phyloP scores from a whole-genome alignment of 2,888 invertebrate genomes.

The Psylliodes chrysocephalus region DNA sequence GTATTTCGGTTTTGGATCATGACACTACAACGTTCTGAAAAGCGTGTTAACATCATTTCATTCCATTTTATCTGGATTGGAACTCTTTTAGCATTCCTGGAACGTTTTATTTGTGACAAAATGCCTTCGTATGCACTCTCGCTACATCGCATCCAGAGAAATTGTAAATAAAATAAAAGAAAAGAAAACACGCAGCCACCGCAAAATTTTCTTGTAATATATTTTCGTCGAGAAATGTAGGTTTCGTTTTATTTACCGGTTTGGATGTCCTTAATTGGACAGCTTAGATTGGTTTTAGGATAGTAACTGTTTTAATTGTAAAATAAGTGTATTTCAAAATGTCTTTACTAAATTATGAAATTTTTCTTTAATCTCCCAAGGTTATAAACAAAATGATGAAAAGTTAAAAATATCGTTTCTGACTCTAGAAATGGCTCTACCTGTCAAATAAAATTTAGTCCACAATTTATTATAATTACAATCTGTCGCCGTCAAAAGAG shows the following conservation, averaged over 20 bases:
- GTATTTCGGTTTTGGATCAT: background rate
- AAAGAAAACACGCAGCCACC: background rate
- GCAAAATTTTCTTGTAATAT: background rate
- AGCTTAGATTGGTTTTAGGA: too few species aligned
- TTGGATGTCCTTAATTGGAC: too few species aligned
- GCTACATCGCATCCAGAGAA: background rate
- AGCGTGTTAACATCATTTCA: slow-evolving; percentile 2
- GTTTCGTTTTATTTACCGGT: background rate
- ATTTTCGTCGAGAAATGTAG: background rate
- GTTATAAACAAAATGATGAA: too few species aligned
- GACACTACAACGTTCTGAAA: background rate
- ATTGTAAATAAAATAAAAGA: background rate
- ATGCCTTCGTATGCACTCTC: slow-evolving; percentile 10
- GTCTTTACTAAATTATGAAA: too few species aligned
- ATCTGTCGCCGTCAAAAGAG: too few species aligned
- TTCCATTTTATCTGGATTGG: slow-evolving; percentile 9
- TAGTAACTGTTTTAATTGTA: too few species aligned
- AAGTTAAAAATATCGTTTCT: too few species aligned
- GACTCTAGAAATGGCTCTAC: too few species aligned
- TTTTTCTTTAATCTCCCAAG: too few species aligned
- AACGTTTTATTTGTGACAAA: slow-evolving; percentile 20
- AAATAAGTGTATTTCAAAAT: too few species aligned
- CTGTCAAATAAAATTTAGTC: too few species aligned
- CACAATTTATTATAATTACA: too few species aligned
- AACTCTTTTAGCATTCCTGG: slow-evolving; percentile 1